Conservation (phyloP, 2,888 invertebrate genomes). For the Hofmannophila pseudospretella region DNA sequence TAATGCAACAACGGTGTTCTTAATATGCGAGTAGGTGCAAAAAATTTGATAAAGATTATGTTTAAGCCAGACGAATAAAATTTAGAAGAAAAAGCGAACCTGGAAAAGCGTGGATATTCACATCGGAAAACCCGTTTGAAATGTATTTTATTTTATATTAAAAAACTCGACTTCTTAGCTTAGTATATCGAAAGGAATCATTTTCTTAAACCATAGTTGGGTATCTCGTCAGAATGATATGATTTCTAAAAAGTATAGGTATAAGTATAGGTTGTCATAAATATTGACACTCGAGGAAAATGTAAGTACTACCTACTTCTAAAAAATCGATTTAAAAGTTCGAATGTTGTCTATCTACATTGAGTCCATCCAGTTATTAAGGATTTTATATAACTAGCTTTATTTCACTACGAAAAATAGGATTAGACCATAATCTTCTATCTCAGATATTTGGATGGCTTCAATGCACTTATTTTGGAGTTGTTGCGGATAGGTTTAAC, state of each 20-base stretch:
- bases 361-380: no score
- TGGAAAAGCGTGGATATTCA: slow-evolving; percentile 18
- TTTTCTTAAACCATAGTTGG: slow-evolving; percentile 5
- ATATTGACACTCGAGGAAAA: no score
- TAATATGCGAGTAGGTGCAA: slow-evolving; percentile 1
- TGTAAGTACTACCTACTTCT: no score
- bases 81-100: slow-evolving; percentile 17
- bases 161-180: slow-evolving; percentile 25
- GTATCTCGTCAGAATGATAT: not conserved
- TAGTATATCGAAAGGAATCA: slow-evolving; percentile 39
- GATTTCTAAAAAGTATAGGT: not conserved
- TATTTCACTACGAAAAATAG: slow-evolving; percentile 8
- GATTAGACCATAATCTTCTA: slow-evolving; percentile 9
- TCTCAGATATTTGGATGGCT: not conserved
- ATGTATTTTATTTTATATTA: slow-evolving; percentile 11
- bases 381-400: not conserved
- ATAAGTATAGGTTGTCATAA: no score
- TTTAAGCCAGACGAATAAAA: slow-evolving; percentile 26
- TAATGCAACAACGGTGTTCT: not conserved
- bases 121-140: slow-evolving; percentile 12
- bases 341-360: no score
- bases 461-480: not conserved
- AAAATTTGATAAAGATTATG: slow-evolving; percentile 8
- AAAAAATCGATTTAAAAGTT: not conserved
- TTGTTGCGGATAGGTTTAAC: not conserved